These are phyloP conservation scores for Hydrolagus colliei DNA, from an alignment of 2,797 vertebrate genomes.

Conservation along the genomic window DNA sequence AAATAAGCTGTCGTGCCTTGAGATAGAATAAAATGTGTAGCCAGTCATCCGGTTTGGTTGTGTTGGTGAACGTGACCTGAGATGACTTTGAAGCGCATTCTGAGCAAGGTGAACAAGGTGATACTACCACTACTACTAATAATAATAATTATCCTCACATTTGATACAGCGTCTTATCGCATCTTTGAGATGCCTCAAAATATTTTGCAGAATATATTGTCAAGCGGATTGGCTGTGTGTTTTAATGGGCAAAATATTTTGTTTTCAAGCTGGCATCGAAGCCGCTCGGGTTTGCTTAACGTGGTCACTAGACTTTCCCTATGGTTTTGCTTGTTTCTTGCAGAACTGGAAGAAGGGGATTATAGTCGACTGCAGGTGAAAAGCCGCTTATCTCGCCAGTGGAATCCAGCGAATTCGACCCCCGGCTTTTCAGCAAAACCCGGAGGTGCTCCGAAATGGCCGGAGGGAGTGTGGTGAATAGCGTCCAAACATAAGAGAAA, in stretches of 20 bases:
- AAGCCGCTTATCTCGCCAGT: conserved; percentile 11
- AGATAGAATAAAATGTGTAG: neutral
- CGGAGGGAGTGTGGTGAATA: conserved; percentile 19
- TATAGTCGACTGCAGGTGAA: conserved; percentile 4
- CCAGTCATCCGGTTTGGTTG: neutral
- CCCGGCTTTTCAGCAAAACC: conserved; percentile 10
- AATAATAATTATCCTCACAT: too few species aligned
- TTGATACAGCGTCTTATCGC: too few species aligned
- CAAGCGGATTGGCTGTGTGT: too few species aligned
- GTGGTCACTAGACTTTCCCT: neutral
- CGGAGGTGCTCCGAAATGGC: conserved; percentile 12
- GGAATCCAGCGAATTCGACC: neutral
- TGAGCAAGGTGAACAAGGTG: conserved; percentile 6
- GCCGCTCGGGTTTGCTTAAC: neutral
- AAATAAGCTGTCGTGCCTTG: neutral
- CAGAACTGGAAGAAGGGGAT: conserved; percentile 22
- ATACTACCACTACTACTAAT: too few species aligned
- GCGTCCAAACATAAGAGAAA: conserved; percentile 63
- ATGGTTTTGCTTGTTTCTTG: conserved; percentile 19
- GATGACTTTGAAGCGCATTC: neutral
- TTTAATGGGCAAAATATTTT: too few species aligned
- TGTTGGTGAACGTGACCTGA: neutral
- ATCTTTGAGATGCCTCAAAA: too few species aligned
- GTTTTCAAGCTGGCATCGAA: too few species aligned
- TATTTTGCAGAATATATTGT: too few species aligned